Base-by-base conservation (phyloP, 2,888 invertebrate species). In the Congeria kusceri region DNA sequence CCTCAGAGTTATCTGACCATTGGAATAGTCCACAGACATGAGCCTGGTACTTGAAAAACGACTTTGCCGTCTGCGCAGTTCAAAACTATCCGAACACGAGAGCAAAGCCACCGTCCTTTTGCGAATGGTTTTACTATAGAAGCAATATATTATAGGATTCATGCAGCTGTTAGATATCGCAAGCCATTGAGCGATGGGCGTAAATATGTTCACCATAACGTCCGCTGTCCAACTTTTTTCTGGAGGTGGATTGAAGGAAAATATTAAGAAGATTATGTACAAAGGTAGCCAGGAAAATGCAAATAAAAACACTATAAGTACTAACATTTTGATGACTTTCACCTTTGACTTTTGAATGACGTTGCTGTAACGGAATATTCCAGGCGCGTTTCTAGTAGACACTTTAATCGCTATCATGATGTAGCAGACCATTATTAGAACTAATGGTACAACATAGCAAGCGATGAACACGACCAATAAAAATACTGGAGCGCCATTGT, bases 141-240 rank as follows among this genome's bases (percentile, higher is more conserved):
- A 98, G 1, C 98, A 97, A 93, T 98, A 98, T 72, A 98, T 95
- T 79, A 98, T 96, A 0, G 98, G 98, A 94, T 98, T 98, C 90
- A 98, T 98, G 95, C 98, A 98, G 27, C 97, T 97, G 93, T 98
- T 98, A 25, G 98, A 97, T 0, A 97, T 96, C 5, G 98, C 98
- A 59, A 98, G 94, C 98, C 98, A 98, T 92, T 98, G 98, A 0
- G 98, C 97, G 63, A 98, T 95, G 7, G 98, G 98, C 18, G 97
- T 96, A 53, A 83, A 83, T 1, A 87, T 77, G 59, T 86, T 81
- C 97, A 98, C 92, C 97, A 98, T 1, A 97, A 98, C 56, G 49
- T 74, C 56, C 1, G 96, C 96, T 2, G 87, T 83, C 15, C 65
- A 67, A 20, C 77, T 61, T 47, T 74, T 47, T 23, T 56, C 44